Evolutionary conservation across 2,797 vertebrate genomes (phyloP).

Genomic region (Bryconaethiops microstoma): DNA sequence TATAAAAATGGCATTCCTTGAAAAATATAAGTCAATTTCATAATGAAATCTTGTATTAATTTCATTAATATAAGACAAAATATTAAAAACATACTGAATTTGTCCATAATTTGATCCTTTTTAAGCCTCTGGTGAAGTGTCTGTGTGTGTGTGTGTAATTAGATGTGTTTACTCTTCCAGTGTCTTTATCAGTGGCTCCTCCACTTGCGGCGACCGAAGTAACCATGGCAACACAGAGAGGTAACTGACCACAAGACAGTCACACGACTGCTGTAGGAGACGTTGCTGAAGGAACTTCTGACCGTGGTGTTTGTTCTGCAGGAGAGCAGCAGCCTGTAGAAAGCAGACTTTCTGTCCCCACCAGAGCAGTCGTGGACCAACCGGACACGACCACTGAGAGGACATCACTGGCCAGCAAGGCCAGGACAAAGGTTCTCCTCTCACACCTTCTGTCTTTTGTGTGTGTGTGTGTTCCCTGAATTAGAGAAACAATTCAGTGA

Average conservation of each 20-base stretch:
- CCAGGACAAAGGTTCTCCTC: conserved; percentile 67
- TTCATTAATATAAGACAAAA: no score
- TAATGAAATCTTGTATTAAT: no score
- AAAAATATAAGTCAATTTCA: no score
- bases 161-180: conserved; percentile 58
- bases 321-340: conserved; percentile 38
- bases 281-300: not conserved
- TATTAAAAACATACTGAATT: no score
- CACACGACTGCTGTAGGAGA: not conserved
- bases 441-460: not conserved
- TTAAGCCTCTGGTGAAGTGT: no score
- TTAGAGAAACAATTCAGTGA: not conserved
- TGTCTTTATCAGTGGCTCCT: conserved; percentile 53
- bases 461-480: not conserved
- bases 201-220: conserved; percentile 47
- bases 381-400: conserved; percentile 62
- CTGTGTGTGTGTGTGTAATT: not conserved
- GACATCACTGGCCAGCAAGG: conserved; percentile 49
- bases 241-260: conserved; percentile 63
- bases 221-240: conserved; percentile 63
- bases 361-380: conserved; percentile 51
- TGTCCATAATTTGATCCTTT: no score
- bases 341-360: conserved; percentile 22
- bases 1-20: no score
- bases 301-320: not conserved